Evolutionary conservation across 2,888 invertebrate genomes (phyloP).

Genomic region (Aporophyla lueneburgensis): DNA sequence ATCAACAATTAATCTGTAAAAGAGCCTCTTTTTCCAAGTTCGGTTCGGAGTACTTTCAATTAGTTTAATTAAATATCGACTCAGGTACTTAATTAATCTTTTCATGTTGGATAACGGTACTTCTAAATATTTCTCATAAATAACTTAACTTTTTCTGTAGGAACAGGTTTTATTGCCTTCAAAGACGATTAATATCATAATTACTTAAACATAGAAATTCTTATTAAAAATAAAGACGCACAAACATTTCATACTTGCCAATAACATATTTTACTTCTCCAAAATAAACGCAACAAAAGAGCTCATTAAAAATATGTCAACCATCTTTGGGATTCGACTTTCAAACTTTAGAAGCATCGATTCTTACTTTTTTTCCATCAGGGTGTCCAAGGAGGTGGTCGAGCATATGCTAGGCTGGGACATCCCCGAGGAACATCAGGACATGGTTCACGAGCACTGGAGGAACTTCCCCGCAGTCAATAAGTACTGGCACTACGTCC

Average conservation of each 20-base stretch:
- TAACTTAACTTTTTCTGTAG: not conserved
- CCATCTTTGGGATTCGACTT: not conserved
- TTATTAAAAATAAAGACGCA: not conserved
- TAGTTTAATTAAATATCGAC: slow-evolving; percentile 54
- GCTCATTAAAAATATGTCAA: not conserved
- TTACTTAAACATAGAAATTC: not conserved
- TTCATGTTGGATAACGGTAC: slow-evolving; percentile 11
- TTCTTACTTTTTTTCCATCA: slow-evolving; percentile 52
- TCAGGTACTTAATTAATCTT: slow-evolving; percentile 46
- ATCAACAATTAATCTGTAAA: slow-evolving; percentile 36
- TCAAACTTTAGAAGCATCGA: not conserved
- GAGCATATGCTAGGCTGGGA: slow-evolving; percentile 92
- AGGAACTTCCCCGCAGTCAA: slow-evolving; percentile 92
- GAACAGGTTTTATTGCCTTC: slow-evolving; percentile 1
- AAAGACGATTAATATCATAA: slow-evolving; percentile 3
- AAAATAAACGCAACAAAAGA: not conserved
- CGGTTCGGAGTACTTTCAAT: slow-evolving; percentile 52
- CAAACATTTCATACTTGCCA: not conserved
- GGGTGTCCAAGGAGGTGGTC: slow-evolving; percentile 85
- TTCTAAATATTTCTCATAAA: slow-evolving; percentile 15
- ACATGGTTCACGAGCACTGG: slow-evolving; percentile 93
- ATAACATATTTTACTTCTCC: not conserved
- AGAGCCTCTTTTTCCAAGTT: slow-evolving; percentile 29
- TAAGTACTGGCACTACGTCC: slow-evolving; percentile 92
- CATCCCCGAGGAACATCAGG: slow-evolving; percentile 92